Conservation (phyloP, 2,888 invertebrate species). For the Baronia brevicornis region DNA sequence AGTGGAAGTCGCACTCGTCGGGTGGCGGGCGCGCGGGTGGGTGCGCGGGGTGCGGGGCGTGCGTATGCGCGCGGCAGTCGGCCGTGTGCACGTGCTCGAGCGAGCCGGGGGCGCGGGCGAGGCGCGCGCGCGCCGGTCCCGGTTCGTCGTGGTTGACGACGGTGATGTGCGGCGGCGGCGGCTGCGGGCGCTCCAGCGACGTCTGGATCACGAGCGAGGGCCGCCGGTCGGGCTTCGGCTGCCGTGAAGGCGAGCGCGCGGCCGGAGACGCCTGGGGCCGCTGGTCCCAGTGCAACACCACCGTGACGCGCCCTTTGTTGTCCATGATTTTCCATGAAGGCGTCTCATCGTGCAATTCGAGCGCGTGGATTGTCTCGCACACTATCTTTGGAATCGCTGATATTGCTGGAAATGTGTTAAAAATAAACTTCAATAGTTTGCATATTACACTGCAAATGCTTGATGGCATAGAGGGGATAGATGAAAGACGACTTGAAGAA, state of each 20-base stretch:
- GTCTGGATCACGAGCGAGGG: slow-evolving; percentile 85
- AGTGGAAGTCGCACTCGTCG: slow-evolving; percentile 97
- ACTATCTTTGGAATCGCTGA: slow-evolving; percentile 97
- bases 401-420: slow-evolving; percentile 85
- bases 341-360: slow-evolving; percentile 96
- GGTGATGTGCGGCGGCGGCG: slow-evolving; percentile 89
- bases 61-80: slow-evolving; percentile 78
- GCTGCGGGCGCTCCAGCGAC: slow-evolving; percentile 82
- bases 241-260: slow-evolving; percentile 71
- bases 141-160: slow-evolving; percentile 95
- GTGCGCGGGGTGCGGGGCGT: slow-evolving; percentile 79
- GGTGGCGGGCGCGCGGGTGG: slow-evolving; percentile 70
- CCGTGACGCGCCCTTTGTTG: slow-evolving; percentile 97
- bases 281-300: slow-evolving; percentile 97
- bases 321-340: slow-evolving; percentile 99
- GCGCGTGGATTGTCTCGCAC: slow-evolving; percentile 96
- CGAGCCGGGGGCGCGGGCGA: slow-evolving; percentile 66
- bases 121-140: slow-evolving; percentile 81
- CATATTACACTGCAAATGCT: too few relatives aligned
- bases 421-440: too few relatives aligned
- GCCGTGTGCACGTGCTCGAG: slow-evolving; percentile 86
- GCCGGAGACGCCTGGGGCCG: slow-evolving; percentile 81
- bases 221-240: slow-evolving; percentile 74
- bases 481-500: too few relatives aligned
- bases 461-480: too few relatives aligned